A percentile compares a stretch with the other conserved stretches of the same genome.
Evolutionary conservation across 1,140 invertebrate genomes (phyloP).

Genomic region (Sitodiplosis mosellana): DNA sequence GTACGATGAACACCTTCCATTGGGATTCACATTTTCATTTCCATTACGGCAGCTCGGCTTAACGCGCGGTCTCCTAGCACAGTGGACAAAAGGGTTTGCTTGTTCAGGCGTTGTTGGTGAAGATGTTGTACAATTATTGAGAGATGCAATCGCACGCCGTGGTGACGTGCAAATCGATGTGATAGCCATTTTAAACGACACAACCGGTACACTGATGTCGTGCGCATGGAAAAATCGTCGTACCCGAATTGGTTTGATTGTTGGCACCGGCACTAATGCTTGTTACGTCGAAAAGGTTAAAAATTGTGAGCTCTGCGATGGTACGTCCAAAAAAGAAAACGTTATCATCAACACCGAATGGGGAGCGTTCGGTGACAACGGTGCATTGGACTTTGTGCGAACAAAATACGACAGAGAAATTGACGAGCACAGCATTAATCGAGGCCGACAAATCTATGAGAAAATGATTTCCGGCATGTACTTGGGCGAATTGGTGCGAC

Average conservation of each 20-base stretch:
- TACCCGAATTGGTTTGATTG: constrained; percentile 82
- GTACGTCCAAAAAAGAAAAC: constrained; percentile 38
- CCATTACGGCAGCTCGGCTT: constrained; percentile 83
- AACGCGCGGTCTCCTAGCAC: constrained; percentile 72
- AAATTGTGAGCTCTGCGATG: constrained; percentile 50
- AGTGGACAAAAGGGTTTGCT: constrained; percentile 97
- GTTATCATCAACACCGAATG: constrained; percentile 93
- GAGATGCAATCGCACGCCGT: constrained; percentile 65
- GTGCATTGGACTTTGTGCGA: constrained; percentile 66
- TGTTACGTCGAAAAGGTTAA: constrained; percentile 87
- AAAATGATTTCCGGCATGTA: constrained; percentile 95
- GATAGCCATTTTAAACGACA: constrained; percentile 95
- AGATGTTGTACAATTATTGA: constrained; percentile 76
- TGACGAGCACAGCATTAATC: constrained; percentile 69
- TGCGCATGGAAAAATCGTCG: constrained; percentile 95
- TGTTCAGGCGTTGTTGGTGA: constrained; percentile 79
- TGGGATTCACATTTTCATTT: constrained; percentile 99
- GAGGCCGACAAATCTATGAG: constrained; percentile 69
- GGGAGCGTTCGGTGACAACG: constrained; percentile 92
- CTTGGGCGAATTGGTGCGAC: constrained; percentile 68
- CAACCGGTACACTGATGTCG: constrained; percentile 96
- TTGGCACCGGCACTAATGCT: constrained; percentile 91
- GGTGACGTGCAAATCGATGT: constrained; percentile 89
- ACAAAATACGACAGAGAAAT: constrained; percentile 81
- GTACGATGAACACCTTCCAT: constrained; percentile 60